A percentile compares a stretch with the other conserved stretches of the same genome.
phyloP scores from a whole-genome alignment of 2,113 vertebrate species.

The Cromileptes altivelis region DNA sequence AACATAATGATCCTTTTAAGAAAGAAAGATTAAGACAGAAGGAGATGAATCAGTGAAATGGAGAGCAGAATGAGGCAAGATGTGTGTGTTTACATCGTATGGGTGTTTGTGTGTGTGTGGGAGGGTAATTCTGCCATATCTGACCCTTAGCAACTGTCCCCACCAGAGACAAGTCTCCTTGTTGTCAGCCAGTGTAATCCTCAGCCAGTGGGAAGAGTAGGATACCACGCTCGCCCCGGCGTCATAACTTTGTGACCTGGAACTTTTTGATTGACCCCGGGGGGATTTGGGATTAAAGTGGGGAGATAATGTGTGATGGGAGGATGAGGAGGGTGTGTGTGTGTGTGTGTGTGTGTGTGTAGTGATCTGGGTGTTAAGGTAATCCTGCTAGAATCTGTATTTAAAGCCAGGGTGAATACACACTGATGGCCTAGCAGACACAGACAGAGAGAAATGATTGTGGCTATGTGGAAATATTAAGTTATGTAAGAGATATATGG shows the following conservation, averaged over 20 bases:
- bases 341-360: conserved; percentile 8
- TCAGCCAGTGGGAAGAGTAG: conserved; percentile 51
- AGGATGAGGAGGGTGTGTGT: not conserved
- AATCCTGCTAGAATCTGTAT: conserved; percentile 63
- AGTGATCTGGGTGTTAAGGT: conserved; percentile 43
- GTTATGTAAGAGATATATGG: conserved; percentile 66
- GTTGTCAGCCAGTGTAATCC: conserved; percentile 56
- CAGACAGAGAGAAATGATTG: conserved; percentile 17
- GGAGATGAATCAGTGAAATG: not conserved
- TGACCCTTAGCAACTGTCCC: conserved; percentile 57
- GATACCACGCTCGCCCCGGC: conserved; percentile 1
- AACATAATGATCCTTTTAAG: not conserved
- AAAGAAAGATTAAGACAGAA: not conserved
- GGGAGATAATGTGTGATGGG: conserved; percentile 37
- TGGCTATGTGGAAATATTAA: conserved; percentile 48
- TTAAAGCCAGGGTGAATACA: conserved; percentile 37
- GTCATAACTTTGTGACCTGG: conserved; percentile 60
- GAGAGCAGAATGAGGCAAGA: not conserved
- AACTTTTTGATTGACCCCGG: conserved; percentile 70
- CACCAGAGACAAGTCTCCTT: conserved; percentile 40
- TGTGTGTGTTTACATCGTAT: conserved; percentile 25
- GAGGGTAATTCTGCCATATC: conserved; percentile 33
- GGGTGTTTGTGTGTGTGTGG: not conserved
- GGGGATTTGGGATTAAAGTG: conserved; percentile 57
- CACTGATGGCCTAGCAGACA: conserved; percentile 18